A percentile compares a stretch with the other conserved stretches of the same genome.
phyloP scores from a whole-genome alignment of 2,888 invertebrate genomes.

The Drosophila koepferae region DNA sequence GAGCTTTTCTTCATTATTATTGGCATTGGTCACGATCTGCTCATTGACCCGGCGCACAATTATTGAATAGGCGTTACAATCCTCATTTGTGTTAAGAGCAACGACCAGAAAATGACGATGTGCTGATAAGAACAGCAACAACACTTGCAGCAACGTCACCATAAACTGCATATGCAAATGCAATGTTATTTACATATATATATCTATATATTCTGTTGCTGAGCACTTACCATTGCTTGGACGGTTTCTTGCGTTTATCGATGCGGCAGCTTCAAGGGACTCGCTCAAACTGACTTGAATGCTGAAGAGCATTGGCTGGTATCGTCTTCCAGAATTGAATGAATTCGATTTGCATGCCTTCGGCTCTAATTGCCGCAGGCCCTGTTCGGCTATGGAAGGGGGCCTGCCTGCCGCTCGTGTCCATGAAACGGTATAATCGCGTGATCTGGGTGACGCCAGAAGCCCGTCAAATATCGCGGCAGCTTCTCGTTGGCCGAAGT shows the following conservation, averaged over 20 bases:
- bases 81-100: not conserved
- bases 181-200: not conserved
- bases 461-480: too few species aligned
- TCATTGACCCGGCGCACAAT: conserved; percentile 48
- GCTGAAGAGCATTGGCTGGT: not conserved
- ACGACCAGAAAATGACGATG: conserved; percentile 5
- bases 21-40: conserved; percentile 25
- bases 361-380: conserved; percentile 4
- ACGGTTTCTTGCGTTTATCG: conserved; percentile 38
- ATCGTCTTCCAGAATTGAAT: conserved; percentile 4
- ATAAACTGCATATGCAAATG: not conserved
- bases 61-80: conserved; percentile 20
- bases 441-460: too few species aligned
- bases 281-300: conserved; percentile 41
- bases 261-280: conserved; percentile 18
- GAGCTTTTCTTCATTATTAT: conserved; percentile 2
- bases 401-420: too few species aligned
- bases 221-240: conserved; percentile 37
- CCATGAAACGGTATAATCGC: too few species aligned
- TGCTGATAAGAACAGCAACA: conserved; percentile 41
- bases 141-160: conserved; percentile 28
- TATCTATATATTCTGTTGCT: not conserved
- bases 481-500: too few species aligned
- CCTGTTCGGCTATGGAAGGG: too few species aligned
- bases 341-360: conserved; percentile 57